Percentiles rank a stretch among this genome's conserved stretches.
Evolutionary conservation across 1,140 invertebrate genomes (phyloP).

Genomic region (Drosophila virilis): DNA sequence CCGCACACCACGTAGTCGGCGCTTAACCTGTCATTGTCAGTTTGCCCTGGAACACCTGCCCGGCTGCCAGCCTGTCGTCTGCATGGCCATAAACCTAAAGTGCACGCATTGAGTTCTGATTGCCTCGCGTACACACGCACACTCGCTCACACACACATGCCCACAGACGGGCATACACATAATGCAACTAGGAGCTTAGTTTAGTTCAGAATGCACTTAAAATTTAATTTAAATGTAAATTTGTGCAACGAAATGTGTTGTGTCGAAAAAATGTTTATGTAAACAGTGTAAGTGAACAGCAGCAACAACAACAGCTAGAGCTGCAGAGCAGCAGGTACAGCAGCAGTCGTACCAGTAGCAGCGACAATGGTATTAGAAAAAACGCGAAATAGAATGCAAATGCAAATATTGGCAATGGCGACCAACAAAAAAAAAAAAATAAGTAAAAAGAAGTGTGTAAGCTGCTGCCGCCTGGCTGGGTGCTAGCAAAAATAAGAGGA

Average conservation of each 20-base stretch:
- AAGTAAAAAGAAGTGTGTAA: conserved; percentile 56
- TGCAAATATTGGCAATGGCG: conserved; percentile 80
- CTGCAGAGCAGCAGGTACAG: conserved; percentile 7
- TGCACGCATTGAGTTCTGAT: conserved; percentile 79
- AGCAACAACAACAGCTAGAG: conserved; percentile 12
- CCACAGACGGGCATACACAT: not conserved
- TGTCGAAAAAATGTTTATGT: conserved; percentile 80
- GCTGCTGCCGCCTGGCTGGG: conserved; percentile 66
- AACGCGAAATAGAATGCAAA: conserved; percentile 77
- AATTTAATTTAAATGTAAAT: conserved; percentile 83
- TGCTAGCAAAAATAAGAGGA: conserved; percentile 77
- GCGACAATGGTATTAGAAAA: conserved; percentile 42
- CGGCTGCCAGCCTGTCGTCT: not conserved
- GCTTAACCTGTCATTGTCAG: conserved; percentile 80
- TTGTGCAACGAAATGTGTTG: conserved; percentile 80
- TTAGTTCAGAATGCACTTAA: conserved; percentile 81
- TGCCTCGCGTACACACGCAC: conserved; percentile 39
- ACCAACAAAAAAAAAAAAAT: conserved; percentile 23
- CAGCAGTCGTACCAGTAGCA: conserved; percentile 11
- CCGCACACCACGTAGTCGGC: conserved; percentile 38
- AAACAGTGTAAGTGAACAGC: conserved; percentile 69
- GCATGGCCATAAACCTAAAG: conserved; percentile 63
- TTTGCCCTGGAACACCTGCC: conserved; percentile 25
- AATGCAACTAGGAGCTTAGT: conserved; percentile 65
- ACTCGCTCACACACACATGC: not conserved